phyloP scores from a whole-genome alignment of 2,888 invertebrate genomes.

The Polymixis flavicincta region DNA sequence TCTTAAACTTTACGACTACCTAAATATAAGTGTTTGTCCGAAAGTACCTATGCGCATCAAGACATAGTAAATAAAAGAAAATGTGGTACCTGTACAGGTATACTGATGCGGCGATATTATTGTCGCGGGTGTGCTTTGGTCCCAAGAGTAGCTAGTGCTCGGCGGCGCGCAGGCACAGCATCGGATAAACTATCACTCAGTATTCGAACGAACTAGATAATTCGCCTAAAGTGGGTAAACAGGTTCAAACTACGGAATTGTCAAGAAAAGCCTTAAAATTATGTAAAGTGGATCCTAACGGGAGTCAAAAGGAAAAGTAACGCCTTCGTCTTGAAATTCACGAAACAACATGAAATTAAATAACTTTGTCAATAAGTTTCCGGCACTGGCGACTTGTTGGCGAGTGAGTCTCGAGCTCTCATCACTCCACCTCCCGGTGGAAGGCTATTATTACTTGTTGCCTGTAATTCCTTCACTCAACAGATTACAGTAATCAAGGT shows the following conservation, averaged over 20 bases:
- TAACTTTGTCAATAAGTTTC: not conserved
- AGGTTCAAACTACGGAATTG: not conserved
- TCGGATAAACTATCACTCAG: not conserved
- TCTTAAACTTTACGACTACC: not conserved
- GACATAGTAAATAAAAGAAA: not conserved
- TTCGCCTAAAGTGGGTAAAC: not conserved
- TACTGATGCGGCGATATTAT: not conserved
- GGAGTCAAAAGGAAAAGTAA: not conserved
- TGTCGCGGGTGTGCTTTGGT: not conserved
- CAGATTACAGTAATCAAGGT: not conserved
- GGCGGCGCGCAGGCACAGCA: not conserved
- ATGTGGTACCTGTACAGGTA: not conserved
- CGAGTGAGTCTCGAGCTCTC: not conserved
- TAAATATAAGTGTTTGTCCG: not conserved
- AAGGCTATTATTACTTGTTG: not conserved
- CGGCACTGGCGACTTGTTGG: not conserved
- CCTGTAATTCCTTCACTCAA: not conserved
- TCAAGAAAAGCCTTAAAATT: not conserved
- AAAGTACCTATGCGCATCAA: not conserved
- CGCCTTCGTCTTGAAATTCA: not conserved
- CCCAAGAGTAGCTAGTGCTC: not conserved
- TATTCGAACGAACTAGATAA: not conserved
- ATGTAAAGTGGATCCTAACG: not conserved
- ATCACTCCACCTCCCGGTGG: not conserved
- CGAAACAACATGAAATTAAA: not conserved